These are phyloP conservation scores for Okamejei kenojei DNA, from an alignment of 2,797 vertebrate genomes.

Conservation along the genomic window DNA sequence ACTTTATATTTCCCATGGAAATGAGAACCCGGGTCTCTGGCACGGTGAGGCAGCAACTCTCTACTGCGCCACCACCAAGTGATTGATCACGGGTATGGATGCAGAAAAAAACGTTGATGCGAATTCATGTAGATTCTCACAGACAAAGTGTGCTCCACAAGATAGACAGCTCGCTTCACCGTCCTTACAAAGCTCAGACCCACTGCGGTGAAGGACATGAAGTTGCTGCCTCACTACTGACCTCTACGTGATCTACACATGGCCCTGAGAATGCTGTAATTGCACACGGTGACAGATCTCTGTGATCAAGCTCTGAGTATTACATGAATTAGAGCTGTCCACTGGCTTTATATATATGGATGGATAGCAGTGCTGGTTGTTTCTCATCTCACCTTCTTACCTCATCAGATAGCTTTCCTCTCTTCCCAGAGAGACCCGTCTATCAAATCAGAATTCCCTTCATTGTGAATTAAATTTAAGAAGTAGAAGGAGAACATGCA, in stretches of 20 bases:
- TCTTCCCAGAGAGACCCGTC: neutral
- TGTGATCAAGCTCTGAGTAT: neutral
- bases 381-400: neutral
- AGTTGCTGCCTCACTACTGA: too few species aligned
- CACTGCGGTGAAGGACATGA: too few species aligned
- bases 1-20: too few species aligned
- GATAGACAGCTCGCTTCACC: too few species aligned
- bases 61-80: too few species aligned
- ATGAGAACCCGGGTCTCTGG: too few species aligned
- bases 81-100: too few species aligned
- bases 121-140: too few species aligned
- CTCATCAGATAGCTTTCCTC: neutral
- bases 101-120: too few species aligned
- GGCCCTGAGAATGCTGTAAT: neutral
- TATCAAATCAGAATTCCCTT: neutral
- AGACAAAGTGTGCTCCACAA: too few species aligned
- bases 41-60: too few species aligned
- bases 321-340: neutral
- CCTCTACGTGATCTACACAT: neutral
- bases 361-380: neutral
- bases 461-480: conserved; percentile 15
- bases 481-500: neutral
- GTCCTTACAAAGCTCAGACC: too few species aligned
- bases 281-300: neutral
- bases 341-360: neutral